phyloP scores from a whole-genome alignment of 2,888 invertebrate genomes.

The Ennomos fuscantarius region DNA sequence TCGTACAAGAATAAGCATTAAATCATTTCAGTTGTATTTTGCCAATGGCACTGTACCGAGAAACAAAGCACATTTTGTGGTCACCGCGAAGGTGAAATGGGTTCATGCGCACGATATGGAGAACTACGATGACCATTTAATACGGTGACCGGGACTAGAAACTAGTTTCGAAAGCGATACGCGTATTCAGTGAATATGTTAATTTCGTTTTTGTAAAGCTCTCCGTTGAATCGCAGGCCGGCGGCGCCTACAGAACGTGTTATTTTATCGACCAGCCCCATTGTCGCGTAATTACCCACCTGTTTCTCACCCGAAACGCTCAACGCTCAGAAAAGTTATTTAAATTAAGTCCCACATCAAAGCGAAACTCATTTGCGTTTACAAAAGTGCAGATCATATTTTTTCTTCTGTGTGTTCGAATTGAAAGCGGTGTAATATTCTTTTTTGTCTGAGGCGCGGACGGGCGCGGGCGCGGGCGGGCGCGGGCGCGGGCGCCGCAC shows the following conservation, averaged over 20 bases:
- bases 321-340: slow-evolving; percentile 62
- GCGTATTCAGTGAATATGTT: slow-evolving; percentile 34
- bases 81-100: slow-evolving; percentile 43
- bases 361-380: slow-evolving; percentile 80
- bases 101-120: slow-evolving; percentile 42
- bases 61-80: slow-evolving; percentile 45
- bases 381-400: slow-evolving; percentile 82
- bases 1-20: slow-evolving; percentile 35
- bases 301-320: slow-evolving; percentile 44
- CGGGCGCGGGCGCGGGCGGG: slow-evolving; percentile 57
- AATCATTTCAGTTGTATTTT: slow-evolving; percentile 47
- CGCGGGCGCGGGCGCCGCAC: slow-evolving; percentile 61
- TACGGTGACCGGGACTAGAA: slow-evolving; percentile 36
- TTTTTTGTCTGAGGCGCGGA: slow-evolving; percentile 70
- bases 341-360: slow-evolving; percentile 74
- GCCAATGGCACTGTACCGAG: slow-evolving; percentile 39
- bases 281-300: slow-evolving; percentile 53
- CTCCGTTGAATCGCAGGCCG: slow-evolving; percentile 16
- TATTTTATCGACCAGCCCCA: slow-evolving; percentile 44
- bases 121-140: slow-evolving; percentile 46
- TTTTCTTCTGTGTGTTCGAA: slow-evolving; percentile 75
- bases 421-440: slow-evolving; percentile 81
- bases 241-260: slow-evolving; percentile 29
- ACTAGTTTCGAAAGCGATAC: slow-evolving; percentile 23
- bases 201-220: slow-evolving; percentile 27